Percentiles rank a stretch among this genome's conserved stretches.
These are phyloP conservation scores for Elegia similella DNA, from an alignment of 2,888 invertebrate species.

Conservation along the genomic window DNA sequence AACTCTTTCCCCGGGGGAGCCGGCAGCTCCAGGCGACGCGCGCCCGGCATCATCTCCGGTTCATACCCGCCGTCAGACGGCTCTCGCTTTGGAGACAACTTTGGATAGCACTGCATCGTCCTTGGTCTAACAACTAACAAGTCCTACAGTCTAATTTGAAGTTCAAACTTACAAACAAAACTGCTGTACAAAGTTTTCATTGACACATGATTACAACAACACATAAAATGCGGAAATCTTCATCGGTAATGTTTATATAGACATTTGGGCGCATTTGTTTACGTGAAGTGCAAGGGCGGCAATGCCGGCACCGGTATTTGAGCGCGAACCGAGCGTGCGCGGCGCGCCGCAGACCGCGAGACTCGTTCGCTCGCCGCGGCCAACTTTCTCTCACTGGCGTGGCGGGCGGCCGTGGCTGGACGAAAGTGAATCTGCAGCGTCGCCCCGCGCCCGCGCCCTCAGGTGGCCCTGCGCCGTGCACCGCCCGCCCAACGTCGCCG, in stretches of 20 bases:
- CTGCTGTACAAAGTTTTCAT: constrained; percentile 40
- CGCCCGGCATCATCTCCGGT: constrained; percentile 58
- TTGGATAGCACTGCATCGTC: constrained; percentile 75
- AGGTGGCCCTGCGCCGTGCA: constrained; percentile 60
- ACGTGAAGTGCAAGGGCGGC: constrained; percentile 52
- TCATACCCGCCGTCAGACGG: constrained; percentile 63
- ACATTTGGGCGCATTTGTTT: constrained; percentile 56
- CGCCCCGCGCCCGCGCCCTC: constrained; percentile 52
- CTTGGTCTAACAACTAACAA: constrained; percentile 40
- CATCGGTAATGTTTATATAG: constrained; percentile 34
- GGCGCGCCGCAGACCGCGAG: constrained; percentile 72
- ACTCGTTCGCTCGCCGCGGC: constrained; percentile 79
- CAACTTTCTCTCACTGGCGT: constrained; percentile 82
- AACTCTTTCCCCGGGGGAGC: constrained; percentile 77
- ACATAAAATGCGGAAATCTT: constrained; percentile 51
- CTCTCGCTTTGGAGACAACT: constrained; percentile 70
- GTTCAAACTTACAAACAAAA: constrained; percentile 32
- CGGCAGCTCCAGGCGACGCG: constrained; percentile 66
- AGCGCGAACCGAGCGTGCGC: constrained; percentile 64
- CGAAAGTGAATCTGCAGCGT: constrained; percentile 80
- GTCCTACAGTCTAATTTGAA: constrained; percentile 27
- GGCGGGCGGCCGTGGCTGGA: constrained; percentile 71
- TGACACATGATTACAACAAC: constrained; percentile 36
- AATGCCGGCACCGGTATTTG: constrained; percentile 42
- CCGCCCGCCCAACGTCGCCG: constrained; percentile 43